Evolutionary conservation across 2,888 invertebrate species (phyloP).

Genomic region (Cepaea hortensis): DNA sequence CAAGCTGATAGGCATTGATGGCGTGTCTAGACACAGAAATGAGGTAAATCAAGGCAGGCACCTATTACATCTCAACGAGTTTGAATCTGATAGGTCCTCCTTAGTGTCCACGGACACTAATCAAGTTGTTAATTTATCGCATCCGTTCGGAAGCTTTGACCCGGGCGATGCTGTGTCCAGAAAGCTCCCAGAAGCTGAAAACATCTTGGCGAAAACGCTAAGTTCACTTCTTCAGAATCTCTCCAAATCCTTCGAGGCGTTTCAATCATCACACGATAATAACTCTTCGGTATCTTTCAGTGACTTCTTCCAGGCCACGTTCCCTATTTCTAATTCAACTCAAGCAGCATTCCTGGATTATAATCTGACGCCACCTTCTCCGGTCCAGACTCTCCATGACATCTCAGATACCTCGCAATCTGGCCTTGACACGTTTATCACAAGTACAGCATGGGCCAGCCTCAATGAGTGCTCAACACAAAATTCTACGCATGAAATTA

Average conservation of each 20-base stretch:
- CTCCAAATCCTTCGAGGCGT: slow-evolving; percentile 33
- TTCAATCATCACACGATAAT: neutral
- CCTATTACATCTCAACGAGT: neutral
- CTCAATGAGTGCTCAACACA: neutral
- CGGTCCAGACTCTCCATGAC: slow-evolving; percentile 17
- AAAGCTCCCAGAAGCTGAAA: neutral
- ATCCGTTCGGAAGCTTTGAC: neutral
- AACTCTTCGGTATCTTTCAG: slow-evolving; percentile 25
- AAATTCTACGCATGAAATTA: neutral
- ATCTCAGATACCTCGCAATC: neutral
- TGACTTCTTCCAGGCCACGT: slow-evolving; percentile 35
- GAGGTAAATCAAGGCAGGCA: neutral
- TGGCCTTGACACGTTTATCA: neutral
- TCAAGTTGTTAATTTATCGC: neutral
- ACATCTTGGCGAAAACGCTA: slow-evolving; percentile 22
- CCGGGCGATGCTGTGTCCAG: no score
- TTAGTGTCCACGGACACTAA: neutral
- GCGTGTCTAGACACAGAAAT: neutral
- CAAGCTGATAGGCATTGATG: neutral
- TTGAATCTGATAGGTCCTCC: neutral
- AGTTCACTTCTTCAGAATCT: slow-evolving; percentile 27
- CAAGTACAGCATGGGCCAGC: neutral
- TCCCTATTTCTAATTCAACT: slow-evolving; percentile 22
- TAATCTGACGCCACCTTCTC: slow-evolving; percentile 15
- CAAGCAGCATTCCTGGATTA: slow-evolving; percentile 5